These are phyloP conservation scores for Puma concolor DNA, from an alignment of 2,113 vertebrate species.

Conservation along the genomic window DNA sequence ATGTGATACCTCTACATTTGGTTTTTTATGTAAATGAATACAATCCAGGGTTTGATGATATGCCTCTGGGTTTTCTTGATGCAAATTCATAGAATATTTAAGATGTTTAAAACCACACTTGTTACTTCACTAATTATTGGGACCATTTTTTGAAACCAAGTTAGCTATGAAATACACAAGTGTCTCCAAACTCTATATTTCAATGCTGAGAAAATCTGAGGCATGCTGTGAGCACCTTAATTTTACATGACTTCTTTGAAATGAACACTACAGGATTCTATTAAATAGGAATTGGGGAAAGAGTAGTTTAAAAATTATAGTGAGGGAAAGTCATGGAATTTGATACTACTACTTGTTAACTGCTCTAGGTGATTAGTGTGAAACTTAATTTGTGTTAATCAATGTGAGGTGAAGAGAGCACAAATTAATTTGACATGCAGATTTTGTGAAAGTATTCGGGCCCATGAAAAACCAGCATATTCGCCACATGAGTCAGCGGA, in stretches of 20 bases:
- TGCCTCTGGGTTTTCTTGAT: constrained; percentile 10
- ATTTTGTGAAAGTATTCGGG: constrained; percentile 46
- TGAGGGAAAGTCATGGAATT: constrained; percentile 60
- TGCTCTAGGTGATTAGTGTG: constrained; percentile 65
- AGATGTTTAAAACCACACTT: not conserved
- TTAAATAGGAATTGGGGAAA: constrained; percentile 8
- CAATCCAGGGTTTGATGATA: not conserved
- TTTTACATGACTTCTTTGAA: constrained; percentile 29
- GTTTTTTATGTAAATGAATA: not conserved
- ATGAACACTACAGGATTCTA: not conserved
- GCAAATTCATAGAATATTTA: constrained; percentile 37
- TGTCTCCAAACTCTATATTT: not conserved
- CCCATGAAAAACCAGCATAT: not conserved
- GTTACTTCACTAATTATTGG: not conserved
- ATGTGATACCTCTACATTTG: not conserved
- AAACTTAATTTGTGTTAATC: constrained; percentile 79
- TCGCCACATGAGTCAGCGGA: not conserved
- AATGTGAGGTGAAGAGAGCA: constrained; percentile 59
- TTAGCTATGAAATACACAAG: not conserved
- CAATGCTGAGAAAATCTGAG: not conserved
- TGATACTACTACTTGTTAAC: constrained; percentile 60
- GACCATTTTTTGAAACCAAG: not conserved
- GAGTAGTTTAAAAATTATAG: not conserved
- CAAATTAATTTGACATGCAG: constrained; percentile 58
- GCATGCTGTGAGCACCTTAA: not conserved